Evolutionary conservation across 64 coral and sea anemone species (phyloP).

Genomic region (Montipora cactus): DNA sequence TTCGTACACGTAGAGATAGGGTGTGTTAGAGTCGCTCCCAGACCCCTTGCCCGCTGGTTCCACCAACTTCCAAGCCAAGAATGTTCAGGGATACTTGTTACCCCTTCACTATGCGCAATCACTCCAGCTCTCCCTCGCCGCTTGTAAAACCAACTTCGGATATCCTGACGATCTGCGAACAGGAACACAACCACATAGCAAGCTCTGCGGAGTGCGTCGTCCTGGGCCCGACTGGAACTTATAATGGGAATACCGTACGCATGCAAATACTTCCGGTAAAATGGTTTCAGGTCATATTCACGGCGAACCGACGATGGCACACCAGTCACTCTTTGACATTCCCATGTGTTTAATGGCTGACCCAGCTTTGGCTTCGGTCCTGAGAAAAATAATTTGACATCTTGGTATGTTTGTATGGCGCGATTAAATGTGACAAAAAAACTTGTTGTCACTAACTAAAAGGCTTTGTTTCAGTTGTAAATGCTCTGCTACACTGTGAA

Average conservation of each 20-base stretch:
- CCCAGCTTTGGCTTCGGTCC: not conserved
- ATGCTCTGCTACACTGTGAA: no score
- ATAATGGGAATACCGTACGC: conserved; percentile 94
- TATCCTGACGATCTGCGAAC: conserved; percentile 91
- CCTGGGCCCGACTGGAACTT: conserved; percentile 70
- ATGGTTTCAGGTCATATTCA: conserved; percentile 62
- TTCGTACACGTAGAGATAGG: conserved; percentile 95
- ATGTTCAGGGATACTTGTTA: conserved; percentile 94
- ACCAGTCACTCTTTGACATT: conserved; percentile 72
- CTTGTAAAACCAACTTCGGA: conserved; percentile 79
- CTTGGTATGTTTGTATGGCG: not conserved
- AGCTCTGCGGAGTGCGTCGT: conserved; percentile 83
- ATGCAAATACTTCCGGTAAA: conserved; percentile 93
- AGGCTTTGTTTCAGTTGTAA: no score
- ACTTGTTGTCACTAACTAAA: no score
- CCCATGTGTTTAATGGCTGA: conserved; percentile 71
- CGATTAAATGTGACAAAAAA: no score
- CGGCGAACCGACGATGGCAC: conserved; percentile 68
- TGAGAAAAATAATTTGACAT: not conserved
- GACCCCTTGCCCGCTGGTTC: conserved; percentile 90
- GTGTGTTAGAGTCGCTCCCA: conserved; percentile 82
- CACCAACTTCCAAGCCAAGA: conserved; percentile 81
- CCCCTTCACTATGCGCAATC: conserved; percentile 81
- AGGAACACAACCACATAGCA: conserved; percentile 93
- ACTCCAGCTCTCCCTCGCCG: conserved; percentile 91